These are phyloP conservation scores for Hirtodrosophila confusa DNA, from an alignment of 2,888 invertebrate genomes.

Conservation along the genomic window DNA sequence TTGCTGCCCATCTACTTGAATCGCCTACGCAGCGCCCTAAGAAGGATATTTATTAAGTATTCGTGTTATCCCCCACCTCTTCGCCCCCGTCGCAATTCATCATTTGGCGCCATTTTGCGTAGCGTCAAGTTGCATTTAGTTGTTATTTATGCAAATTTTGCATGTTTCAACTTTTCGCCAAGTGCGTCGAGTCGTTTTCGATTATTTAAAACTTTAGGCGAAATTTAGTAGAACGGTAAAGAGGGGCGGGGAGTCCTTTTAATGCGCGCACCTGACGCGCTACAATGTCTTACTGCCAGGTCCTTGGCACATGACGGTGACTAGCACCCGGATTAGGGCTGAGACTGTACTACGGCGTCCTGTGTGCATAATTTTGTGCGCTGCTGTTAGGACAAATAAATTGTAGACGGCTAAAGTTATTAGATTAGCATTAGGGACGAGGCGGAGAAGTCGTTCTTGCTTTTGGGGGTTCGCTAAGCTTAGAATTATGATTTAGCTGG, in stretches of 20 bases:
- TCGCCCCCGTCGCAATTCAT: constrained; percentile 53
- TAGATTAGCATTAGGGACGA: constrained; percentile 77
- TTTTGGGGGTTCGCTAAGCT: constrained; percentile 53
- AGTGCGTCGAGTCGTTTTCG: constrained; percentile 80
- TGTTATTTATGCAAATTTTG: constrained; percentile 82
- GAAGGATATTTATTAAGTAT: constrained; percentile 16
- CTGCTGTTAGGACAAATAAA: constrained; percentile 78
- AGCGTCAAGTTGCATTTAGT: constrained; percentile 81
- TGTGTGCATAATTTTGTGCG: constrained; percentile 75
- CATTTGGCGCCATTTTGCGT: constrained; percentile 69
- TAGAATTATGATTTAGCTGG: constrained; percentile 73
- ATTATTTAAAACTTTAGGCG: constrained; percentile 76
- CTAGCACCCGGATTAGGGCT: constrained; percentile 58
- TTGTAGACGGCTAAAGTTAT: constrained; percentile 76
- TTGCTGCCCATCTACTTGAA: constrained; percentile 12
- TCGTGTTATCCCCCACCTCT: constrained; percentile 5
- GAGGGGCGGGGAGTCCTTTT: constrained; percentile 37
- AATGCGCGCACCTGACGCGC: constrained; percentile 80
- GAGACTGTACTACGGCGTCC: constrained; percentile 25
- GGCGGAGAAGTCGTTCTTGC: constrained; percentile 7
- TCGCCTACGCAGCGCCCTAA: neutral
- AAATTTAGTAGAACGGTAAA: constrained; percentile 57
- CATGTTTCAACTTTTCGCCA: constrained; percentile 78
- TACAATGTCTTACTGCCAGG: constrained; percentile 60
- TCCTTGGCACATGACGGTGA: constrained; percentile 26